Conservation (phyloP, 2,888 invertebrate species). For the Stenoptilia bipunctidactyla region DNA sequence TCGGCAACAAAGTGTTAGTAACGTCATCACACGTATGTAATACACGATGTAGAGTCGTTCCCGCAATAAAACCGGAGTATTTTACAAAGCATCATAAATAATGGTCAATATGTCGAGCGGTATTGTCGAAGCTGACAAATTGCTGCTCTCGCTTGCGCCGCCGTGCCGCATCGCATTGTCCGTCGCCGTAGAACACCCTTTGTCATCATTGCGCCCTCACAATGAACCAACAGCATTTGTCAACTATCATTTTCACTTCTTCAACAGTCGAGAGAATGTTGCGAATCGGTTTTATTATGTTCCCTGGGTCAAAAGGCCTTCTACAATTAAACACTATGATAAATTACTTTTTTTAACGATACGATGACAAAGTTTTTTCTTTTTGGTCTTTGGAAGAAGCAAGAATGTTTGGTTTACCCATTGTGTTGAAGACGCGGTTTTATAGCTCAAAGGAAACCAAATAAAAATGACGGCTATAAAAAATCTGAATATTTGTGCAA, state of each 20-base stretch:
- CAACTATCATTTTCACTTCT: constrained; percentile 63
- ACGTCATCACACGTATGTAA: constrained; percentile 45
- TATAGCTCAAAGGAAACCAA: constrained; percentile 32
- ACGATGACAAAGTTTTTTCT: constrained; percentile 22
- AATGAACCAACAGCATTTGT: constrained; percentile 51
- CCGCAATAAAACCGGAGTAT: constrained; percentile 62
- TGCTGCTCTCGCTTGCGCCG: constrained; percentile 54
- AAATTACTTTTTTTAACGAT: constrained; percentile 45
- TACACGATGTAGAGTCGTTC: constrained; percentile 59
- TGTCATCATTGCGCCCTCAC: constrained; percentile 37
- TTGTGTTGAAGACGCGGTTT: constrained; percentile 29
- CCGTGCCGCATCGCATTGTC: too few species aligned
- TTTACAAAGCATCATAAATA: constrained; percentile 65
- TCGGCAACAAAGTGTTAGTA: constrained; percentile 13
- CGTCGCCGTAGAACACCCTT: constrained; percentile 35
- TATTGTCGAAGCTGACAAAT: constrained; percentile 69
- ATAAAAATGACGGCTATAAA: constrained; percentile 26
- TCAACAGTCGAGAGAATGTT: constrained; percentile 28
- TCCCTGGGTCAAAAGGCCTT: constrained; percentile 36
- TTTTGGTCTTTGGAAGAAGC: constrained; percentile 27
- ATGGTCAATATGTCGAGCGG: constrained; percentile 66
- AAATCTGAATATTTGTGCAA: constrained; percentile 5
- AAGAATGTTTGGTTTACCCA: constrained; percentile 43
- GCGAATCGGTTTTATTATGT: constrained; percentile 55
- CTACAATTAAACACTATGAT: constrained; percentile 46